phyloP scores from a whole-genome alignment of 2,113 vertebrate species.

The Spea multiplicata region DNA sequence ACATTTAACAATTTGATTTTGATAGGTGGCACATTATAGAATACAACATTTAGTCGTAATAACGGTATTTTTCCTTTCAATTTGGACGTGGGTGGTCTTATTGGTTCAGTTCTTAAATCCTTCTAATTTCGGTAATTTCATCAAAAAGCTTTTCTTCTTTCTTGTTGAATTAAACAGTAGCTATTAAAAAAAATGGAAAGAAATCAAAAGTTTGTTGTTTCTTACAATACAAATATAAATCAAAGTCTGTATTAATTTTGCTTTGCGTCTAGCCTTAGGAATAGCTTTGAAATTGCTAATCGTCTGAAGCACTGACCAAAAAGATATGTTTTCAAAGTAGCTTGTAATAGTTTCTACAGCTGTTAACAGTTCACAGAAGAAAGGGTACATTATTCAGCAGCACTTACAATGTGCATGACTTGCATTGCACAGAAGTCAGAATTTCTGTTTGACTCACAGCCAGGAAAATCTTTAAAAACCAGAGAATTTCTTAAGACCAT shows the following conservation, averaged over 20 bases:
- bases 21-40: background rate
- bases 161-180: slow-evolving; percentile 63
- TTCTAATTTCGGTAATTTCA: slow-evolving; percentile 64
- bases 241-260: slow-evolving; percentile 70
- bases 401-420: slow-evolving; percentile 98
- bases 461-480: slow-evolving; percentile 86
- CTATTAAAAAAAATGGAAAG: slow-evolving; percentile 58
- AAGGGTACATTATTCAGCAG: slow-evolving; percentile 84
- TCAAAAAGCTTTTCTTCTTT: slow-evolving; percentile 57
- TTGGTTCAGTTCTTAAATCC: slow-evolving; percentile 52
- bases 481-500: slow-evolving; percentile 82
- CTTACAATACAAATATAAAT: slow-evolving; percentile 68
- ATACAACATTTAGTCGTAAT: slow-evolving; percentile 23
- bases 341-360: slow-evolving; percentile 83
- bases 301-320: slow-evolving; percentile 74
- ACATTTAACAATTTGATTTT: slow-evolving; percentile 4
- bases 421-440: slow-evolving; percentile 97
- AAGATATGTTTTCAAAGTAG: slow-evolving; percentile 77
- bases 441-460: slow-evolving; percentile 76
- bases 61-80: slow-evolving; percentile 58
- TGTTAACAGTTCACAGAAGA: slow-evolving; percentile 79
- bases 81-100: slow-evolving; percentile 65
- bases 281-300: slow-evolving; percentile 78
- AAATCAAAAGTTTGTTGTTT: slow-evolving; percentile 71
- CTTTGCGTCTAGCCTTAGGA: slow-evolving; percentile 64